Base-by-base conservation (phyloP, 2,797 vertebrate species). In the Platalea minor region DNA sequence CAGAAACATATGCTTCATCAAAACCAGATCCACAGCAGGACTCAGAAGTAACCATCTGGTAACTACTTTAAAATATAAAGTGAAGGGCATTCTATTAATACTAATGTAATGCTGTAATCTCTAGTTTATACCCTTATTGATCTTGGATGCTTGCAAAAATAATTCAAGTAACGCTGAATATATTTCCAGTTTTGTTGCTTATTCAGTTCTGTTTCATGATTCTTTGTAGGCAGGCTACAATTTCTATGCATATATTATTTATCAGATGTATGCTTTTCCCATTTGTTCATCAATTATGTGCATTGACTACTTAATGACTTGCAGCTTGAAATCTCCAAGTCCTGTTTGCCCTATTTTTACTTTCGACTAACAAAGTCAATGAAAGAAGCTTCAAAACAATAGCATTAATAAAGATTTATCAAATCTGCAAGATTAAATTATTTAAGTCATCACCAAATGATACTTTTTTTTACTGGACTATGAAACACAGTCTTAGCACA, bases 1-100 rank as follows among this genome's bases (percentile, higher is more conserved):
- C 85, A 95, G 56, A 72, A 96, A 83, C 85, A 93, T 33, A 75
- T 35, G 63, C 81, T 96, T 74, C 86, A 95, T 88, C 82, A 91
- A 93, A 93, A 29, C 24, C 85, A 89, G 65, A 70, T 29, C 29
- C 79, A 46, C 93, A 89, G 88, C 89, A 80, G 76, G 65, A 28
- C 50, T 70, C 91, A 81, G 85, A 89, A 69, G 73, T 16, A 83
- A 60, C 75, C 39, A 50, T 56, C 73, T 81, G 74, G 89, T n/a
- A 84, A 67, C 63, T 85, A 61, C 75, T 84, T 93, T 75, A 74
- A 95, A 35, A 92, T 20, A 74, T 5, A 54, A 39, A 85, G 80
- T 10, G 70, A 46, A 65, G 82, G n/a, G 67, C 51, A 7, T 84
- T 95, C 88, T 67, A 41, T 61, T 89, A 79, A 63, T 80, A 68